Conservation (phyloP, 2,113 vertebrate genomes). For the Oncorhynchus masou region DNA sequence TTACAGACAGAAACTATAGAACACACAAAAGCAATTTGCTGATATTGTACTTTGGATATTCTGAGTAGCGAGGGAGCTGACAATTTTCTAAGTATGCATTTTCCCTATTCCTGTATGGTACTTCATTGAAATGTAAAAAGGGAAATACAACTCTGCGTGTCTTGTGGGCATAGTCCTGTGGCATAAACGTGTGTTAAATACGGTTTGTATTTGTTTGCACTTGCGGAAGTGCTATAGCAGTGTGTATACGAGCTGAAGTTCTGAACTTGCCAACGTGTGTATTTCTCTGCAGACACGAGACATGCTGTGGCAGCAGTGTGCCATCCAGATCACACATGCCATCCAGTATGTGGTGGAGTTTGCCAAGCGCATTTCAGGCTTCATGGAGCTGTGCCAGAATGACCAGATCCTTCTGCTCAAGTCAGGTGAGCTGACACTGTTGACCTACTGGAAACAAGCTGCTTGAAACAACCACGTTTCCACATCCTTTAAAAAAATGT, state of each 20-base stretch:
- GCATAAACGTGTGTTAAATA: not conserved
- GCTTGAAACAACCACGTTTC: too few species aligned
- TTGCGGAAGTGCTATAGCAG: not conserved
- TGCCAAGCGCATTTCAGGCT: conserved; percentile 97
- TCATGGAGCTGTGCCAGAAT: conserved; percentile 99
- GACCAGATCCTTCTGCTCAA: conserved; percentile 99
- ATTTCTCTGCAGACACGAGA: conserved; percentile 83
- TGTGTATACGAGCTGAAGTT: not conserved
- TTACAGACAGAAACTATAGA: conserved; percentile 26
- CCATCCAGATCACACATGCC: conserved; percentile 97
- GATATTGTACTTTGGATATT: conserved; percentile 34
- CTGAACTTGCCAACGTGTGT: not conserved
- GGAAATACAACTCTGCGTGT: not conserved
- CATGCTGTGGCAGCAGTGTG: conserved; percentile 97
- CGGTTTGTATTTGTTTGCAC: not conserved
- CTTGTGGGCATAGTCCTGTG: not conserved
- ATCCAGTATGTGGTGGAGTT: conserved; percentile 99
- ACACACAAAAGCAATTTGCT: conserved; percentile 48
- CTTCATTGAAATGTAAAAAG: not conserved
- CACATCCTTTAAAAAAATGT: too few species aligned
- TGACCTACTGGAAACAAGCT: not conserved
- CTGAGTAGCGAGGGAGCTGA: not conserved
- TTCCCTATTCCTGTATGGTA: not conserved
- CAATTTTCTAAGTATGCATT: conserved; percentile 5
- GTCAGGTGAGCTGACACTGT: conserved; percentile 81